phyloP scores from a whole-genome alignment of 2,888 invertebrate species.

The Cheilosia pagana region DNA sequence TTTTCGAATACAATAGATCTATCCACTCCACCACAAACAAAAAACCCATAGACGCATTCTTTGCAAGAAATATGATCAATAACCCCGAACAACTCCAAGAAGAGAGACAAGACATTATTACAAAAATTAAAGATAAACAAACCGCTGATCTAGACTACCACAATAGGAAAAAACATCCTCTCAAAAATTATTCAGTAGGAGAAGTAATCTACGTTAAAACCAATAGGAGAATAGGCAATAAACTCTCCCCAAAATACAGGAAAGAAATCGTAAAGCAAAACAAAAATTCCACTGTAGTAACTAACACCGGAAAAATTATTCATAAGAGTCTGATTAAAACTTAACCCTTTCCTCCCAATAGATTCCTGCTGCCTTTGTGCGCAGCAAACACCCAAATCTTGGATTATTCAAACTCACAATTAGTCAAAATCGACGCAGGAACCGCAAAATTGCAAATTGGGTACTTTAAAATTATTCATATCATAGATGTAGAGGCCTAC shows the following conservation, averaged over 20 bases:
- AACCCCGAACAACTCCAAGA: not conserved
- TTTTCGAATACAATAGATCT: not conserved
- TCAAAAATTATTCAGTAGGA: constrained; percentile 1
- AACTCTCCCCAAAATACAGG: not conserved
- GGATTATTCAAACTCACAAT: no score
- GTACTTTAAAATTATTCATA: no score
- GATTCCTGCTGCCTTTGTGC: not conserved
- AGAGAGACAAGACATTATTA: not conserved
- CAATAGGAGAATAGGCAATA: not conserved
- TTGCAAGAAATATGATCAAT: not conserved
- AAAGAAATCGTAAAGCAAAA: not conserved
- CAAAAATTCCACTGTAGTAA: not conserved
- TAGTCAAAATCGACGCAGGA: no score
- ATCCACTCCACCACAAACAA: not conserved
- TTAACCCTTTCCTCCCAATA: not conserved
- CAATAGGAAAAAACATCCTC: not conserved
- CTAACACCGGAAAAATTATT: not conserved
- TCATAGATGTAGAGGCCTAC: no score
- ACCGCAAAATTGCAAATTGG: no score
- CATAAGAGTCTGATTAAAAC: no score
- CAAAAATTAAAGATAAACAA: not conserved
- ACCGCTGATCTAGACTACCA: no score
- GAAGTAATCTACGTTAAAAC: not conserved
- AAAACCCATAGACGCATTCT: not conserved
- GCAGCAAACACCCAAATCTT: no score